Conservation (phyloP, 2,888 invertebrate species). For the Blomia tropicalis region DNA sequence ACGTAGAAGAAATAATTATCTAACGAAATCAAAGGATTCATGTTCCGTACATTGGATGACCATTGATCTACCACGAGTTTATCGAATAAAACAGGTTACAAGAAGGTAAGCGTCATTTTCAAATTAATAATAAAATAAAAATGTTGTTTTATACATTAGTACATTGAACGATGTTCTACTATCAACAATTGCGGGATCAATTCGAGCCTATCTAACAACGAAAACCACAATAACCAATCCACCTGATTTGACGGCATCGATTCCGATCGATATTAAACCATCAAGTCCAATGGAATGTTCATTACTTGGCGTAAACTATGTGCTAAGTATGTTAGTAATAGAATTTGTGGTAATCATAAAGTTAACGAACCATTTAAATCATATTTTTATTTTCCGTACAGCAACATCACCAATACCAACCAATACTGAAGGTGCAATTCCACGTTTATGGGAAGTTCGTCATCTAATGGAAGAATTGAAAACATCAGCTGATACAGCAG, state of each 20-base stretch:
- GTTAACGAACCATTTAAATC: neutral
- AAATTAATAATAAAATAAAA: neutral
- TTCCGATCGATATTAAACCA: slow-evolving; percentile 25
- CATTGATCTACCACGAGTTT: slow-evolving; percentile 33
- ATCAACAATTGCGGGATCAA: slow-evolving; percentile 40
- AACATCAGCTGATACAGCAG: slow-evolving; percentile 40
- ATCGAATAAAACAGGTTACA: slow-evolving; percentile 42
- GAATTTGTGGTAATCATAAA: neutral
- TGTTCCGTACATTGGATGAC: slow-evolving; percentile 24
- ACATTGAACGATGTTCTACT: slow-evolving; percentile 42
- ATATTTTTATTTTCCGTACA: neutral
- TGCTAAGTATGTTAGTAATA: slow-evolving; percentile 17
- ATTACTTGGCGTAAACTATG: slow-evolving; percentile 25
- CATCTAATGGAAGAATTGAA: slow-evolving; percentile 40
- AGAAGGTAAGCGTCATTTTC: slow-evolving; percentile 34
- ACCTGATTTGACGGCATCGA: slow-evolving; percentile 23
- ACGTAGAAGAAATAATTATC: slow-evolving; percentile 39
- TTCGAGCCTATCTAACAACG: slow-evolving; percentile 22
- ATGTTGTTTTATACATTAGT: neutral
- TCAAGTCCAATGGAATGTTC: slow-evolving; percentile 18
- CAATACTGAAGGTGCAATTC: slow-evolving; percentile 43
- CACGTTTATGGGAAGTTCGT: slow-evolving; percentile 44
- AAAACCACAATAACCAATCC: slow-evolving; percentile 21
- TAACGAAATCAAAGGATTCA: slow-evolving; percentile 22
- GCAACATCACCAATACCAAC: slow-evolving; percentile 37